These are phyloP conservation scores for Acropora tenuis DNA, from an alignment of 64 coral and sea anemone genomes.

Conservation along the genomic window DNA sequence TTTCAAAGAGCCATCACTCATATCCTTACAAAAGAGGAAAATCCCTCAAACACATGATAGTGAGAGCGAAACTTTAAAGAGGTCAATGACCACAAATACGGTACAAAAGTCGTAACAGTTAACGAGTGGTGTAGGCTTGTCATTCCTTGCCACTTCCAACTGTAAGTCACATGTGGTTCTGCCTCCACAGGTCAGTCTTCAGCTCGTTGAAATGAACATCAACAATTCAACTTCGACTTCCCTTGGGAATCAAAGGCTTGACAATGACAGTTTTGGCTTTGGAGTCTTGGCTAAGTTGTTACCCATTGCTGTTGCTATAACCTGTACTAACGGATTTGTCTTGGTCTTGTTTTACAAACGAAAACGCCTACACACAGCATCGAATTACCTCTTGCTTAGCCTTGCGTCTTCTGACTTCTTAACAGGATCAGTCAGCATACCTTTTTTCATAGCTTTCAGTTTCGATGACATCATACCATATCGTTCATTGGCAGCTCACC, in stretches of 20 bases:
- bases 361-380: slow-evolving; percentile 44
- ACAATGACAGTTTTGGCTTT: neutral
- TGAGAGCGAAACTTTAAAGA: too few relatives aligned
- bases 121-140: too few relatives aligned
- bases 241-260: neutral
- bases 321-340: slow-evolving; percentile 61
- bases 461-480: neutral
- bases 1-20: too few relatives aligned
- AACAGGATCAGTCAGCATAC: slow-evolving; percentile 65
- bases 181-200: too few relatives aligned
- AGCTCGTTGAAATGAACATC: neutral
- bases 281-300: neutral
- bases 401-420: slow-evolving; percentile 70
- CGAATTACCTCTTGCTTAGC: slow-evolving; percentile 79
- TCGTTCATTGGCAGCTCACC: neutral
- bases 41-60: too few relatives aligned
- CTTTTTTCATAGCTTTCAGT: slow-evolving; percentile 8
- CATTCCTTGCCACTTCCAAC: too few relatives aligned
- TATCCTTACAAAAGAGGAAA: too few relatives aligned
- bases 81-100: too few relatives aligned
- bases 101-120: too few relatives aligned
- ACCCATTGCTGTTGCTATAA: slow-evolving; percentile 50
- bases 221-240: slow-evolving; percentile 8
- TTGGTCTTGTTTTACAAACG: slow-evolving; percentile 60
- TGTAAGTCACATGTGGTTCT: too few relatives aligned